Evolutionary conservation across 2,888 invertebrate genomes (phyloP).

Genomic region (Polydrusus tereticollis): DNA sequence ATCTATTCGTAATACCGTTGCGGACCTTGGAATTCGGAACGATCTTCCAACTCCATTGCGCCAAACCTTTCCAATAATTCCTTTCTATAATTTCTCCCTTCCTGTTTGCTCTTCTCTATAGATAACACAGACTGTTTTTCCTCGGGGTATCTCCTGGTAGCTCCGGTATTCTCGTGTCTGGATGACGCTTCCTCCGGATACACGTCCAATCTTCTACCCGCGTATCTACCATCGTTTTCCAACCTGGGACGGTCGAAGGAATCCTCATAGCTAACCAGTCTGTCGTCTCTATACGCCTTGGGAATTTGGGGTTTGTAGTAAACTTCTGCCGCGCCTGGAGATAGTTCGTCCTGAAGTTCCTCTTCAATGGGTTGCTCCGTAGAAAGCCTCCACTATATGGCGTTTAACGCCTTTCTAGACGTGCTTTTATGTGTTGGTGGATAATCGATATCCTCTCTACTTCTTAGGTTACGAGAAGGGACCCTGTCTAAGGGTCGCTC

Average conservation of each 20-base stretch:
- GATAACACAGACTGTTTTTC: constrained; percentile 49
- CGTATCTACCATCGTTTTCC: constrained; percentile 51
- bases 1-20: constrained; percentile 65
- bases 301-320: constrained; percentile 66
- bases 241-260: constrained; percentile 49
- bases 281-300: constrained; percentile 62
- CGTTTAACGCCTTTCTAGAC: constrained; percentile 79
- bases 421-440: constrained; percentile 70
- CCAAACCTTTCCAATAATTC: constrained; percentile 66
- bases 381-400: constrained; percentile 76
- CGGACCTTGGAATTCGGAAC: constrained; percentile 62
- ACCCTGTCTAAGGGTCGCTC: constrained; percentile 60
- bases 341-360: constrained; percentile 65
- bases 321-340: constrained; percentile 58
- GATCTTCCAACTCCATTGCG: constrained; percentile 66
- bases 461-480: constrained; percentile 62
- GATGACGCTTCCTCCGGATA: constrained; percentile 42
- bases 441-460: constrained; percentile 64
- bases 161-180: constrained; percentile 38
- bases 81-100: constrained; percentile 65
- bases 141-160: constrained; percentile 52
- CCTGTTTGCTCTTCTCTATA: constrained; percentile 58
- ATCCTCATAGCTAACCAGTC: constrained; percentile 50
- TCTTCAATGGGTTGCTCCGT: constrained; percentile 69
- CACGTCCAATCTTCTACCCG: constrained; percentile 40